Evolutionary conservation across 2,888 invertebrate species (phyloP).

Genomic region (Gymnoscelis rufifasciata): DNA sequence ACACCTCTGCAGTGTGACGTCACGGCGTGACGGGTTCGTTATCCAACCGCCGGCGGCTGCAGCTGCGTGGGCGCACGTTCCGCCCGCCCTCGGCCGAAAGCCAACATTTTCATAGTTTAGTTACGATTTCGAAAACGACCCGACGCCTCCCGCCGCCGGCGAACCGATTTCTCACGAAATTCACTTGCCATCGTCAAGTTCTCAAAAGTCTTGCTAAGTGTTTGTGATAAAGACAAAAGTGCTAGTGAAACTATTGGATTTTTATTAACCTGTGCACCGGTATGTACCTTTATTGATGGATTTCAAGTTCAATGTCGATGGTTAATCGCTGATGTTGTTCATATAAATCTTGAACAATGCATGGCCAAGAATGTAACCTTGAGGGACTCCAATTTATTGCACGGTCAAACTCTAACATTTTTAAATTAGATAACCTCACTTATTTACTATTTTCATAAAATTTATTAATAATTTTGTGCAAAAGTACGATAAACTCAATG

Average conservation of each 20-base stretch:
- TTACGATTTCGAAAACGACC: slow-evolving; percentile 80
- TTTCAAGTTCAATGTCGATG: slow-evolving; percentile 13
- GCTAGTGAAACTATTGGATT: slow-evolving; percentile 60
- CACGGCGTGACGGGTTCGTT: slow-evolving; percentile 61
- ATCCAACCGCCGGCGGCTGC: slow-evolving; percentile 63
- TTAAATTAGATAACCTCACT: background rate
- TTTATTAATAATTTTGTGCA: background rate
- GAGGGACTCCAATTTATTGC: slow-evolving; percentile 19
- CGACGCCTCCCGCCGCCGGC: slow-evolving; percentile 79
- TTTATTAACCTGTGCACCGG: slow-evolving; percentile 35
- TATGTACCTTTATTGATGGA: slow-evolving; percentile 9
- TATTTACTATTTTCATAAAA: background rate
- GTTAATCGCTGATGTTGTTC: background rate
- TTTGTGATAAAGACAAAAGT: slow-evolving; percentile 52
- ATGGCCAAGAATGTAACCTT: slow-evolving; percentile 26
- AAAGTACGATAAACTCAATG: background rate
- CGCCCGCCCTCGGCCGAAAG: slow-evolving; percentile 63
- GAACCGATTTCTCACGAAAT: slow-evolving; percentile 68
- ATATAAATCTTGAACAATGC: slow-evolving; percentile 4
- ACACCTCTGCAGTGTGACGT: slow-evolving; percentile 75
- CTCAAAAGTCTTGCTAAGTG: slow-evolving; percentile 51
- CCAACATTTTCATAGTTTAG: slow-evolving; percentile 78
- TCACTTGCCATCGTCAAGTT: slow-evolving; percentile 64
- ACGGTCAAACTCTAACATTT: background rate
- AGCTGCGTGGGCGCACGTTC: slow-evolving; percentile 36